Evolutionary conservation across 1,140 invertebrate species (phyloP).

Genomic region (Eueides isabella): DNA sequence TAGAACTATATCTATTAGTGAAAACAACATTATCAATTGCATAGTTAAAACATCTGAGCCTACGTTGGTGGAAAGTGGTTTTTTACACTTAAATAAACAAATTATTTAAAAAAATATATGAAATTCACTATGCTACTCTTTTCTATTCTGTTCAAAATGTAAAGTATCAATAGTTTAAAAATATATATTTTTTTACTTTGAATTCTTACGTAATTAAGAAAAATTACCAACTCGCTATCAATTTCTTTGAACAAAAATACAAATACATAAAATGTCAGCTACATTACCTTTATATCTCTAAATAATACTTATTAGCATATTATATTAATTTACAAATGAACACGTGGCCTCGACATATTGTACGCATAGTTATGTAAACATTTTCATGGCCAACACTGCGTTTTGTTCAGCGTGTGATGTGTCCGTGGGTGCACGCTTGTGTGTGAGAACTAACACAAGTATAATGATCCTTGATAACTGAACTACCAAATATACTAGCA

Average conservation of each 20-base stretch:
- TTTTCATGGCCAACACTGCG: constrained; percentile 64
- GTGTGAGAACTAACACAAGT: constrained; percentile 46
- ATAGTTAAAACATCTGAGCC: too few relatives aligned
- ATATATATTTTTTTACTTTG: too few relatives aligned
- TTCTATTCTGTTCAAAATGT: too few relatives aligned
- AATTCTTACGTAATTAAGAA: too few relatives aligned
- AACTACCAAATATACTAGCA: constrained; percentile 37
- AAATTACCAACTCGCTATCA: neutral
- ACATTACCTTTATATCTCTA: constrained; percentile 5
- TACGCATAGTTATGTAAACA: constrained; percentile 59
- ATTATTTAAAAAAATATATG: too few relatives aligned
- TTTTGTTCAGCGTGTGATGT: constrained; percentile 56
- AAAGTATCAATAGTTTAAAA: too few relatives aligned
- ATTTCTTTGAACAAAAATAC: neutral
- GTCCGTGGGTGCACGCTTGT: constrained; percentile 47
- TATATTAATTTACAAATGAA: constrained; percentile 57
- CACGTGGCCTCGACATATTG: constrained; percentile 57
- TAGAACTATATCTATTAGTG: too few relatives aligned
- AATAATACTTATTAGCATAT: constrained; percentile 14
- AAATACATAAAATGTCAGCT: neutral
- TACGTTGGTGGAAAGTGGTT: too few relatives aligned
- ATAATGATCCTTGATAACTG: constrained; percentile 58
- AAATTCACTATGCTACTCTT: too few relatives aligned
- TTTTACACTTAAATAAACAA: too few relatives aligned
- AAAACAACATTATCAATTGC: too few relatives aligned